Conservation (phyloP, 2,797 vertebrate species). For the Clarias pachynema region DNA sequence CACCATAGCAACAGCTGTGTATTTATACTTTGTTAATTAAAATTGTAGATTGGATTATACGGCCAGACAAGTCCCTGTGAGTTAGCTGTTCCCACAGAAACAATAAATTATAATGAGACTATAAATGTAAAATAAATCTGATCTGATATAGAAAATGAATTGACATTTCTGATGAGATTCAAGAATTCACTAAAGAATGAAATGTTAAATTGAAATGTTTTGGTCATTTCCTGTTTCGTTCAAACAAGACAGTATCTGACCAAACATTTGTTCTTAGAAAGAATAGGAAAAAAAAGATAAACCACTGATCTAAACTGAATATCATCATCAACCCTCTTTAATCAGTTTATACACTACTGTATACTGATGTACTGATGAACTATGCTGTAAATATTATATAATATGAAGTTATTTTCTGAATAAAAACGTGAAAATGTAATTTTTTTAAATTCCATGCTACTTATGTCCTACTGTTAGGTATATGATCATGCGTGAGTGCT, state of each 20-base stretch:
- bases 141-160: neutral
- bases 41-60: neutral
- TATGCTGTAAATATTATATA: neutral
- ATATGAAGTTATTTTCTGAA: neutral
- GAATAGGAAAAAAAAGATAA: too few species aligned
- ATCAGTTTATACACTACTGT: neutral
- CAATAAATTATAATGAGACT: neutral
- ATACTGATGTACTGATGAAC: neutral
- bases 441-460: neutral
- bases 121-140: neutral
- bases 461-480: slow-evolving; percentile 76
- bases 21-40: slow-evolving; percentile 3
- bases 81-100: slow-evolving; percentile 1
- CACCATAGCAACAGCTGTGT: neutral
- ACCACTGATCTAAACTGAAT: neutral
- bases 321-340: neutral
- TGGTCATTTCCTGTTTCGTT: neutral
- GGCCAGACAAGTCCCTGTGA: neutral
- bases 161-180: neutral
- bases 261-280: too few species aligned
- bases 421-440: neutral
- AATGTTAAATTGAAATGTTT: neutral
- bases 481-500: slow-evolving; percentile 98
- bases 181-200: neutral
- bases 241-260: neutral